phyloP scores from a whole-genome alignment of 2,888 invertebrate species.

The Melieria omissa region DNA sequence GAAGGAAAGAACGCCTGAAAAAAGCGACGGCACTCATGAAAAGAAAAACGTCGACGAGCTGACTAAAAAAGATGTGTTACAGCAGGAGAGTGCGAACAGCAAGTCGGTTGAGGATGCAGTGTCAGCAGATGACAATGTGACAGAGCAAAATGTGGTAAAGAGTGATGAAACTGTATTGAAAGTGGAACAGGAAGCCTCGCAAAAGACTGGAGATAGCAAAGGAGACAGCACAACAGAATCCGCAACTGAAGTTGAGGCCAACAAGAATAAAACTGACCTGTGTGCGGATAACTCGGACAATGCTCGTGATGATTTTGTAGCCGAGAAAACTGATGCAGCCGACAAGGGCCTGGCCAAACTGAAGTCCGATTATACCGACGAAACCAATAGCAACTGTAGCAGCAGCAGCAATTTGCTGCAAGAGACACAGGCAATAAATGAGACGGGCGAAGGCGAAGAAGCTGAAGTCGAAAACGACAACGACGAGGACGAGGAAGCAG shows the following conservation, averaged over 20 bases:
- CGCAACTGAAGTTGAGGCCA: background rate
- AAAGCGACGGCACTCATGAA: background rate
- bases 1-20: conserved; percentile 1
- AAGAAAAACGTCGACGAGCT: background rate
- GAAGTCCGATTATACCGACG: conserved; percentile 41
- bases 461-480: conserved; percentile 37
- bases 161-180: conserved; percentile 8
- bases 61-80: conserved; percentile 9
- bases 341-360: background rate
- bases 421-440: conserved; percentile 47
- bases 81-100: background rate
- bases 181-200: background rate
- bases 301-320: conserved; percentile 60
- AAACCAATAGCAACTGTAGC: conserved; percentile 56
- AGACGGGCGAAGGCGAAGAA: conserved; percentile 28
- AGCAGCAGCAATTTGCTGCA: conserved; percentile 58
- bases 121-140: background rate
- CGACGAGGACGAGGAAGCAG: conserved; percentile 44
- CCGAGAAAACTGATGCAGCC: conserved; percentile 30
- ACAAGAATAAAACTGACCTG: conserved; percentile 31
- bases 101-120: background rate
- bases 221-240: conserved; percentile 9
- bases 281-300: conserved; percentile 60
- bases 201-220: conserved; percentile 3
- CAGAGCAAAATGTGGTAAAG: background rate